phyloP scores from a whole-genome alignment of 2,888 invertebrate genomes.

The Tipula unca region DNA sequence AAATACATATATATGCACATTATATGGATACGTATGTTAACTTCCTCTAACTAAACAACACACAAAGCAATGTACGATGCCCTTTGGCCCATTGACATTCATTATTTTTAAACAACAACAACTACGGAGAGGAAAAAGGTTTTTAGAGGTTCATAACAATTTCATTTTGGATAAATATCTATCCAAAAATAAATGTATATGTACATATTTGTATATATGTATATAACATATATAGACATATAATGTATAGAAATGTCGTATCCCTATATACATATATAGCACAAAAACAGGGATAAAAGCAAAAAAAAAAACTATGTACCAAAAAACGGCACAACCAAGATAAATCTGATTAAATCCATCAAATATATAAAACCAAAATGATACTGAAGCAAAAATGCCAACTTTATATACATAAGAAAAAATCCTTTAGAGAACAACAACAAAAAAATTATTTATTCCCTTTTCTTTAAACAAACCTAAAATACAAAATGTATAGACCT shows the following conservation, averaged over 20 bases:
- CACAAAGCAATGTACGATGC: background rate
- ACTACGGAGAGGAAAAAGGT: background rate
- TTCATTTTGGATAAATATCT: background rate
- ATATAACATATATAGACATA: background rate
- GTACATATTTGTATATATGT: background rate
- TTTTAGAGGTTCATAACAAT: conserved; percentile 3
- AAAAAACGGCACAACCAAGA: background rate
- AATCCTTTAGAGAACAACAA: background rate
- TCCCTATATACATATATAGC: background rate
- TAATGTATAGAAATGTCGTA: background rate
- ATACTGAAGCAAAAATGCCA: background rate
- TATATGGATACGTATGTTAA: background rate
- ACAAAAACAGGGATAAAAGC: background rate
- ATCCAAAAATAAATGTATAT: background rate
- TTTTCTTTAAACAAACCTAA: background rate
- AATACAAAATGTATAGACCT: background rate
- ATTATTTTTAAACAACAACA: background rate
- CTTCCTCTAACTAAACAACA: background rate
- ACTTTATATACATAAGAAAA: background rate
- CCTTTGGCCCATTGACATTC: background rate
- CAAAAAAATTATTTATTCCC: background rate
- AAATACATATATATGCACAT: too few species aligned
- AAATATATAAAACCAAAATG: background rate
- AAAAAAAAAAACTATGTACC: background rate
- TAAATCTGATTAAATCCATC: conserved; percentile 8